phyloP scores from a whole-genome alignment of 2,888 invertebrate species.

The Spisula subtruncata region DNA sequence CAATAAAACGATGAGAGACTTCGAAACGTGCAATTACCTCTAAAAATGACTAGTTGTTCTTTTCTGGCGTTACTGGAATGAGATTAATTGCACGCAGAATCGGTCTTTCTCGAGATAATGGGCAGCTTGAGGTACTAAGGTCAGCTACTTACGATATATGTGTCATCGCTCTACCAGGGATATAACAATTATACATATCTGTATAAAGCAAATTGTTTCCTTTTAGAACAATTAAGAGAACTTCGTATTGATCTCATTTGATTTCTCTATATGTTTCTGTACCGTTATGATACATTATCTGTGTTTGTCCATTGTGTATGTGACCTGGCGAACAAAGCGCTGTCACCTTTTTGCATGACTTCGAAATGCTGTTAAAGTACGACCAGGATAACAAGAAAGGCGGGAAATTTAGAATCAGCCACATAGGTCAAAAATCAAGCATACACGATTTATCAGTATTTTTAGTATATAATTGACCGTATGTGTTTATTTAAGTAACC shows the following conservation, averaged over 20 bases:
- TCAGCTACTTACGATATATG: background rate
- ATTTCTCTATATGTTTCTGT: no score
- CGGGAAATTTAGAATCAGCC: no score
- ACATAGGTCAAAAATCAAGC: no score
- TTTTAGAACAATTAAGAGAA: background rate
- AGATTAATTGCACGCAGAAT: background rate
- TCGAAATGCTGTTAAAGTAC: no score
- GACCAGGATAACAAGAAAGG: no score
- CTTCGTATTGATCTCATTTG: background rate
- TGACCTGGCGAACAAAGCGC: no score
- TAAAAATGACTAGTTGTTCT: conserved; percentile 5
- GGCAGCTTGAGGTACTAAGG: background rate
- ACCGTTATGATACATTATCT: no score
- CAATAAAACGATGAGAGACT: background rate
- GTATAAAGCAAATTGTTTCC: background rate
- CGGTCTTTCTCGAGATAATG: background rate
- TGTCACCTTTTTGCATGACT: no score
- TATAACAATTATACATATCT: background rate
- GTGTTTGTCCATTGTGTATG: no score
- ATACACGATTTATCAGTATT: no score
- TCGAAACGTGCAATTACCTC: background rate
- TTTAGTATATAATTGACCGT: no score
- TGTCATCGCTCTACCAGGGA: background rate
- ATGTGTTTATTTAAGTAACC: no score
- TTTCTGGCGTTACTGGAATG: background rate